Evolutionary conservation across 2,888 invertebrate genomes (phyloP), one percentile per base, ranked within the genome.

Genomic region (Thereva nobilitata): DNA sequence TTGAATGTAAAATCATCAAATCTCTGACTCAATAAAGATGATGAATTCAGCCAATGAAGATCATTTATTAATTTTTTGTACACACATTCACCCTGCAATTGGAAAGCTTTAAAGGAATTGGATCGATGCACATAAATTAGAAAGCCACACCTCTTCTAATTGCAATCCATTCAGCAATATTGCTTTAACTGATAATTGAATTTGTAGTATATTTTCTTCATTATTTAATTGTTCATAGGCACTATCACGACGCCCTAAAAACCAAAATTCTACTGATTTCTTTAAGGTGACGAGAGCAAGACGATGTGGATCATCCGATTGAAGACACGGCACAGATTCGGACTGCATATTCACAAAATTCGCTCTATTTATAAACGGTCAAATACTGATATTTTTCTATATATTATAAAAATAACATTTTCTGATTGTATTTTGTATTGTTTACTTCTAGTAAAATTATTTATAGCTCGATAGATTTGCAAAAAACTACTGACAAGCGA

Each of bases 201-300:
- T 68, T 49, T 70, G 70, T 6, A 59, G 55, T 45, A 70, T 68
- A 12, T 64, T 68, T 54, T 68, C 68, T 5, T 50, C 38, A 38
- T 44, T 50, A 50, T 70, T 69, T 34, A 67, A 41, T 9, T 63
- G 68, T 9, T 68, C 68, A 8, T 69, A 63, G 3, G 56, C 12
- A 35, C 64, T 64, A 65, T 72, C 72, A 12, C 70, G 67, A 41
- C 68, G 63, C 44, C 63, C 63, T 4, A 72, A 44, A 50, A 72
- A 72, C 71, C 71, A 72, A 40, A 70, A 53, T 59, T 73, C 73
- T 23, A 72, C 70, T n/a, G 72, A 71, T 70, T 72, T 72, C 53
- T 70, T 70, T 45, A 73, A 64, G 56, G 72, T 70, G 8, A 67
- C 41, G 34, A 73, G 64, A 42, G 72, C 65, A n/a, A 59, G 64